Evolutionary conservation across 2,113 vertebrate genomes (phyloP), one percentile per base, ranked within the genome.

Genomic region (Microcebus jonahi): DNA sequence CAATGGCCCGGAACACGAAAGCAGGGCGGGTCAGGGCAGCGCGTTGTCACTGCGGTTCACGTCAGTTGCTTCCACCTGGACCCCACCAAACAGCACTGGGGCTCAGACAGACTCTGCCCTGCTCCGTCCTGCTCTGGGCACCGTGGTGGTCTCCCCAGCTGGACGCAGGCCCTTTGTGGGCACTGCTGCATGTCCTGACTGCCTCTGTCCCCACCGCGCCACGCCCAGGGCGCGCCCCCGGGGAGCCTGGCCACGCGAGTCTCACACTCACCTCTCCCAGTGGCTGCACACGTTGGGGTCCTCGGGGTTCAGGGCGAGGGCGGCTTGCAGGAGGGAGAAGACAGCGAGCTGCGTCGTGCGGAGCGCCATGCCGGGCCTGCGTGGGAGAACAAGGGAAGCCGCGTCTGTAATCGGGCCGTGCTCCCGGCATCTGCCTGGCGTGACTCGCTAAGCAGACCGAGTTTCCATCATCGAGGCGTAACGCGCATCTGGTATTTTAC

Each of bases 281-380:
- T 99, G 99, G 98, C 99, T 99, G 98, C 99, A 99, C 97, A 99
- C 99, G 3, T 99, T 99, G 80, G 99, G 99, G 98, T 99, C 99
- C 96, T 99, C 99, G 0, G 99, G 99, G 96, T 99, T 99, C 97
- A 99, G 99, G 91, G 99, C 97, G 95, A 99, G 94, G 34, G 98
- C 96, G 0, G 95, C 96, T 90, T 97, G 97, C 92, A 99, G 98
- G 81, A 99, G 97, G 63, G 98, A 97, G 98, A 98, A 97, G 90
- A 98, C 79, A 61, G 98, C 68, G 42, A 99, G 68, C 55, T 98
- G 97, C 91, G 98, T 98, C n/a, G 97, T 91, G 1, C 77, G 94
- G 18, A 95, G 97, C 97, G 98, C 98, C 99, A 99, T 99, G 94
- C 94, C 95, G 97, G 97, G 96, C 79, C 98, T 99, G 98, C 67